These are phyloP conservation scores for Eclectus roratus DNA, from an alignment of 2,113 vertebrate genomes.

Conservation along the genomic window DNA sequence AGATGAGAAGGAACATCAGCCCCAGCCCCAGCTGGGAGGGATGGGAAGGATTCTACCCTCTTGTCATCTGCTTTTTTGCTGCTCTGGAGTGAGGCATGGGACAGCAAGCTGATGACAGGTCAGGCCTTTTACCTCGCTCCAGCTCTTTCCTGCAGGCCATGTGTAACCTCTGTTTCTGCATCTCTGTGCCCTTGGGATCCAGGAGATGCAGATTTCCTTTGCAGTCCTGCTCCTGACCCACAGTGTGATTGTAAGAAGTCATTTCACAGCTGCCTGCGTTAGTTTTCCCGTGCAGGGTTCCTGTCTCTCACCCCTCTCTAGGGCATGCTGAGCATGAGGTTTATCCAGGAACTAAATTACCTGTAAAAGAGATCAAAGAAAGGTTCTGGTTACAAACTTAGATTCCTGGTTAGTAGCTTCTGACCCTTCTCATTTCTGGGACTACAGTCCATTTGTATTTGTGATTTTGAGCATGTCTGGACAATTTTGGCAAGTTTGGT, in stretches of 20 bases:
- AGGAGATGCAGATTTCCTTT: not conserved
- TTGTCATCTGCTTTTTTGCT: not conserved
- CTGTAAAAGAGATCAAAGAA: not conserved
- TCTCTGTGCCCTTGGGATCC: not conserved
- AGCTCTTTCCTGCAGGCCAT: not conserved
- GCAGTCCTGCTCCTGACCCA: not conserved
- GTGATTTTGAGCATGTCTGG: not conserved
- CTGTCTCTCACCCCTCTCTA: not conserved
- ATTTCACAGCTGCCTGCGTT: not conserved
- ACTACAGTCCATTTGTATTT: not conserved
- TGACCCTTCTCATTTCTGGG: not conserved
- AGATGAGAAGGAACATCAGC: not conserved
- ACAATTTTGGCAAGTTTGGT: not conserved
- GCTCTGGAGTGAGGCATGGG: not conserved
- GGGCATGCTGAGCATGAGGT: not conserved
- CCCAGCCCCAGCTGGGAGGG: rapidly evolving
- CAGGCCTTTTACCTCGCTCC: not conserved
- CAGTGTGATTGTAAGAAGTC: not conserved
- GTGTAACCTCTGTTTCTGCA: not conserved
- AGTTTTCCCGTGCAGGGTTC: not conserved
- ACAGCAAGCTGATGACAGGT: not conserved
- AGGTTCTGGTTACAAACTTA: not conserved
- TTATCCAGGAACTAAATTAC: not conserved
- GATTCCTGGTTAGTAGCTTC: not conserved
- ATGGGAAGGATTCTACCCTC: not conserved